phyloP scores from a whole-genome alignment of 1,140 invertebrate genomes.

The Psix sp. region DNA sequence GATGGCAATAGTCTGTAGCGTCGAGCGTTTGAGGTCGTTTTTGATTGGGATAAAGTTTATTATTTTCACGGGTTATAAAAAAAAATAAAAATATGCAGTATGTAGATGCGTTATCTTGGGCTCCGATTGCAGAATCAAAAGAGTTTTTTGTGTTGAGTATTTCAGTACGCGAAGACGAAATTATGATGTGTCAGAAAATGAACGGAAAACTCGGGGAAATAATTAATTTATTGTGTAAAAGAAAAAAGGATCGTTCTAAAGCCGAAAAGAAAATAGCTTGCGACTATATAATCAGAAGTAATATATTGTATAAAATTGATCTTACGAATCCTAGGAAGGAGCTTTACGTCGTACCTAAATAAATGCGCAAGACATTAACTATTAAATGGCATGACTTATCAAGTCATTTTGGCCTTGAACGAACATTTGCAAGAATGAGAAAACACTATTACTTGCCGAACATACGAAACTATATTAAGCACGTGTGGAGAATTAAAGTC shows the following conservation, averaged over 20 bases:
- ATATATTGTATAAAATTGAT: slow-evolving; percentile 11
- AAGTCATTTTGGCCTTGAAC: slow-evolving; percentile 5
- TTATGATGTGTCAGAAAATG: slow-evolving; percentile 5
- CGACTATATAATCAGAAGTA: neutral
- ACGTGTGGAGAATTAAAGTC: neutral
- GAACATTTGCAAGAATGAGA: neutral
- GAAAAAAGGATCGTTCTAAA: neutral
- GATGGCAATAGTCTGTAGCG: slow-evolving; percentile 51
- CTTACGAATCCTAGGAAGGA: neutral
- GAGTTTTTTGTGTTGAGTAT: neutral
- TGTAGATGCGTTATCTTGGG: slow-evolving; percentile 23
- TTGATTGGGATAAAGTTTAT: too few relatives aligned
- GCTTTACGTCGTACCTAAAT: slow-evolving; percentile 3
- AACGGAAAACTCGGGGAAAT: neutral
- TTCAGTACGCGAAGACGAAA: neutral
- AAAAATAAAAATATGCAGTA: slow-evolving; percentile 9
- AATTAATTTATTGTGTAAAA: neutral
- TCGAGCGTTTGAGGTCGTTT: slow-evolving; percentile 2
- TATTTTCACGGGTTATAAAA: neutral
- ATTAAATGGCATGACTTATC: neutral
- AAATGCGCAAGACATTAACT: slow-evolving; percentile 10
- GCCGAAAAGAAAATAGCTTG: neutral
- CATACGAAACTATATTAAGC: slow-evolving; percentile 2
- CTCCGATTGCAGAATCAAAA: neutral
- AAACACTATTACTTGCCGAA: slow-evolving; percentile 12